These are phyloP conservation scores for Acanthacorydalis orientalis DNA, from an alignment of 2,888 invertebrate genomes.

Conservation along the genomic window DNA sequence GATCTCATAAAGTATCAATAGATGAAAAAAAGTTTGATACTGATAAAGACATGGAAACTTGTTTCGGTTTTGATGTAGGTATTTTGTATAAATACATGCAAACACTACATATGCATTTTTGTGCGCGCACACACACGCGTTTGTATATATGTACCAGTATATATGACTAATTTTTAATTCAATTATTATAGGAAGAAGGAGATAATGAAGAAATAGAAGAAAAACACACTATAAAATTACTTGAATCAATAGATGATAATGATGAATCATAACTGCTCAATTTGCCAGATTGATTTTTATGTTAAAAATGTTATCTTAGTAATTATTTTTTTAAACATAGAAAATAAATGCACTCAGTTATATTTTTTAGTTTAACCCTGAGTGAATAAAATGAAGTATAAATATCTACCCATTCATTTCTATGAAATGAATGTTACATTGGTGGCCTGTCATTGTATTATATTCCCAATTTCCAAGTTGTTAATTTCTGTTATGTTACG, in stretches of 20 bases:
- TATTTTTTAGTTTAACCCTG: too few relatives aligned
- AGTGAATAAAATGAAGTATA: too few relatives aligned
- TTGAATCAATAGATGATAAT: slow-evolving; percentile 13
- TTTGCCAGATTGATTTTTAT: too few relatives aligned
- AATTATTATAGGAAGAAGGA: slow-evolving; percentile 10
- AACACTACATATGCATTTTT: too few relatives aligned
- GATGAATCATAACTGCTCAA: not conserved
- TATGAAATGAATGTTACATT: too few relatives aligned
- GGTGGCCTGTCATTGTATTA: too few relatives aligned
- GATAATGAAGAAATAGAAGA: slow-evolving; percentile 9
- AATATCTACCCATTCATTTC: too few relatives aligned
- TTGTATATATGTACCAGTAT: not conserved
- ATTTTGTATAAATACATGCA: not conserved
- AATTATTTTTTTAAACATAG: too few relatives aligned
- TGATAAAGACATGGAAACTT: slow-evolving; percentile 57
- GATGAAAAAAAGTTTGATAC: slow-evolving; percentile 25
- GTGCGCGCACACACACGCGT: not conserved
- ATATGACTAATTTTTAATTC: not conserved
- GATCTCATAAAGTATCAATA: slow-evolving; percentile 17
- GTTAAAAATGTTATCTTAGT: too few relatives aligned
- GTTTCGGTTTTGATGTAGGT: slow-evolving; percentile 70
- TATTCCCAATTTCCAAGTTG: too few relatives aligned
- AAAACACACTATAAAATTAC: slow-evolving; percentile 15
- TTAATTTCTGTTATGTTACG: too few relatives aligned
- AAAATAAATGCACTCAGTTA: too few relatives aligned